Percentiles rank a stretch among this genome's conserved stretches.
phyloP scores from a whole-genome alignment of 2,888 invertebrate genomes.

The Kuschelorhynchus macadamiae region DNA sequence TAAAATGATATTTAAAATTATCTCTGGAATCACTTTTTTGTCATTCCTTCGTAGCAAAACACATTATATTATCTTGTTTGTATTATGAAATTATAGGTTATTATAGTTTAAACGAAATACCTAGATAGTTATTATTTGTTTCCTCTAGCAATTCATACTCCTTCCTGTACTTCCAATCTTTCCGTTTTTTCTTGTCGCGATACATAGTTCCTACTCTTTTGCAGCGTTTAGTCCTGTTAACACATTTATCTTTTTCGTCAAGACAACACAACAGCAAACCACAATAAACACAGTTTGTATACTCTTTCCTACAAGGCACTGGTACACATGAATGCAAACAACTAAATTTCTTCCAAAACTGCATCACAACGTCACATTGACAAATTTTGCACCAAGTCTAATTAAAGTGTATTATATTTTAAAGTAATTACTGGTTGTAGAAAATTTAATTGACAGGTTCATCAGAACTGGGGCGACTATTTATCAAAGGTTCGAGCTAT shows the following conservation, averaged over 20 bases:
- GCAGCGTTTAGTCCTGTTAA: conserved; percentile 1
- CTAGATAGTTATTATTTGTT: conserved; percentile 27
- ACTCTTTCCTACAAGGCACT: conserved; percentile 22
- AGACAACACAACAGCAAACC: conserved; percentile 23
- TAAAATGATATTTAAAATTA: too few species aligned
- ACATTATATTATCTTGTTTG: too few species aligned
- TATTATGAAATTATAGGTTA: too few species aligned
- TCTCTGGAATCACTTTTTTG: too few species aligned
- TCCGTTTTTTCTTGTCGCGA: conserved; percentile 6
- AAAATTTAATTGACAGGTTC: not conserved
- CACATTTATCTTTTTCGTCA: conserved; percentile 6
- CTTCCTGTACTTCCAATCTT: not conserved
- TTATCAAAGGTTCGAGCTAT: too few species aligned
- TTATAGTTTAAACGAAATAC: too few species aligned
- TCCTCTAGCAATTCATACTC: conserved; percentile 12
- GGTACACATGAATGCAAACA: conserved; percentile 25
- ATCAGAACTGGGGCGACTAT: too few species aligned
- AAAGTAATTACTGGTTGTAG: not conserved
- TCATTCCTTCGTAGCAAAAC: too few species aligned
- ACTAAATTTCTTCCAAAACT: conserved; percentile 4
- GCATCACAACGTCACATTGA: conserved; percentile 3
- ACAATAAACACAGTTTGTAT: conserved; percentile 23
- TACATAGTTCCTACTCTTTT: not conserved
- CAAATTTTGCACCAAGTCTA: not conserved
- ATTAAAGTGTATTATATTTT: not conserved